phyloP scores from a whole-genome alignment of 2,113 vertebrate genomes.

The Labeo rohita region DNA sequence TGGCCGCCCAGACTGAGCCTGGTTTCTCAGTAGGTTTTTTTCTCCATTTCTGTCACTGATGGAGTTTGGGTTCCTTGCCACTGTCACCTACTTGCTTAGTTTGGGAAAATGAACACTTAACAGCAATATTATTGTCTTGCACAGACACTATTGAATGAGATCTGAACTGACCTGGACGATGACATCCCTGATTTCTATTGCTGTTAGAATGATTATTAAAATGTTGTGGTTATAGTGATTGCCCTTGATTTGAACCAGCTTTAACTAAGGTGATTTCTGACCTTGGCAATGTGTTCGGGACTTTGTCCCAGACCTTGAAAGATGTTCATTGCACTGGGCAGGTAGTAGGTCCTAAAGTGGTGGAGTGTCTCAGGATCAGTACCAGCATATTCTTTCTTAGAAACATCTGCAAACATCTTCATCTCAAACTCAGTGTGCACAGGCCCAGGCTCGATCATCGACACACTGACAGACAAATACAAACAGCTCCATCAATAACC shows the following conservation, averaged over 20 bases:
- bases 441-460: slow-evolving; percentile 79
- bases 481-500: neutral
- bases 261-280: slow-evolving; percentile 51
- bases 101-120: too few species aligned
- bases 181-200: too few species aligned
- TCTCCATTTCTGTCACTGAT: too few species aligned
- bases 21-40: too few species aligned
- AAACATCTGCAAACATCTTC: slow-evolving; percentile 77
- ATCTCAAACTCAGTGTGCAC: slow-evolving; percentile 80
- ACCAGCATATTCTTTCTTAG: slow-evolving; percentile 69
- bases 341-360: slow-evolving; percentile 79
- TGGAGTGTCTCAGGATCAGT: slow-evolving; percentile 70
- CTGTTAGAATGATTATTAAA: too few species aligned
- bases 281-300: slow-evolving; percentile 76
- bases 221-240: neutral
- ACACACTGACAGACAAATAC: slow-evolving; percentile 64
- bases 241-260: neutral
- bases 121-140: too few species aligned
- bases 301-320: slow-evolving; percentile 79
- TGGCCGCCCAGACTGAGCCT: too few species aligned
- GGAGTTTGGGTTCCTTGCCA: too few species aligned
- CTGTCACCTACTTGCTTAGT: too few species aligned
- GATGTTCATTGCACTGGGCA: slow-evolving; percentile 73
- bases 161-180: too few species aligned
- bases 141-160: too few species aligned